Percentiles rank a stretch among this genome's conserved stretches.
Evolutionary conservation across 2,113 vertebrate genomes (phyloP).

Genomic region (Lophotis ruficrista): DNA sequence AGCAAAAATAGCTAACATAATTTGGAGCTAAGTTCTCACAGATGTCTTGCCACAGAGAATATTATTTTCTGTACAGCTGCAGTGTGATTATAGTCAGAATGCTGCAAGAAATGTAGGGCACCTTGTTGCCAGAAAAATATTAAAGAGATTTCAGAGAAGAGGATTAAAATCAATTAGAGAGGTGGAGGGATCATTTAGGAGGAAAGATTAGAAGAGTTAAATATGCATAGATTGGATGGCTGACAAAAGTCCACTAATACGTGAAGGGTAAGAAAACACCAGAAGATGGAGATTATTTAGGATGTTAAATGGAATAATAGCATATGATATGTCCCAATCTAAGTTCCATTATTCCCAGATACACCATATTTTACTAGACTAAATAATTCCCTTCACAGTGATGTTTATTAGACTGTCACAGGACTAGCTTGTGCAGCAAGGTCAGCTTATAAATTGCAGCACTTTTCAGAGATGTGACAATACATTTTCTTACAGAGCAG

Average conservation of each 20-base stretch:
- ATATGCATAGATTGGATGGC: background rate
- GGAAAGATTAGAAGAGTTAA: background rate
- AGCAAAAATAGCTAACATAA: background rate
- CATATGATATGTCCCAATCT: background rate
- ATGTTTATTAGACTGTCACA: background rate
- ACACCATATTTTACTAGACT: background rate
- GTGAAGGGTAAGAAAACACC: background rate
- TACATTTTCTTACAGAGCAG: background rate
- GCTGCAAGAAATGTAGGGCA: background rate
- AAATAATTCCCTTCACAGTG: background rate
- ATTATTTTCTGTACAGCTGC: background rate
- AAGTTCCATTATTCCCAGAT: background rate
- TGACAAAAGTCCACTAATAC: background rate
- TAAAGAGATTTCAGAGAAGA: background rate
- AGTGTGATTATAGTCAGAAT: background rate
- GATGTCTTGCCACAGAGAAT: background rate
- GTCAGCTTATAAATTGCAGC: background rate
- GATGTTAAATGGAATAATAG: background rate
- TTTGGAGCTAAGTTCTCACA: background rate
- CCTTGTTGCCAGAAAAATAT: background rate
- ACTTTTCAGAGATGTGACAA: background rate
- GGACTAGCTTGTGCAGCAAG: background rate
- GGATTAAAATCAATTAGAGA: background rate
- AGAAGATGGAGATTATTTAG: background rate
- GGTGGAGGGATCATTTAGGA: background rate